Evolutionary conservation across 1,140 invertebrate species (phyloP), one percentile per base, ranked within the genome.

Genomic region (Tetragnatha versicolor): DNA sequence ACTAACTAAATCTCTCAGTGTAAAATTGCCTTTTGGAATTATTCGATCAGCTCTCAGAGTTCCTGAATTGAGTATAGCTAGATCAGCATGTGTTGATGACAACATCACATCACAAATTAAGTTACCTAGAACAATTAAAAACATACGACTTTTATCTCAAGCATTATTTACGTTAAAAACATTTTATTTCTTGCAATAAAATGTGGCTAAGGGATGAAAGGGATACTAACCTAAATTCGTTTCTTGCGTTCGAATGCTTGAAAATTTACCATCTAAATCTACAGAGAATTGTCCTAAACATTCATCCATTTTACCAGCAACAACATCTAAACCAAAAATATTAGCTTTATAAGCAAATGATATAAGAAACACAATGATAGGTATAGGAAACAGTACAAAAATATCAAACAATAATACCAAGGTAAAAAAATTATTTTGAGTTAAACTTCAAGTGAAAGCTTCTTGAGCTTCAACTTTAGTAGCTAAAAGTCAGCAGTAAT

Each of bases 41-140:
- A 93, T 89, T 66, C 84, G 83, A 85, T 95, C 93, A 66, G 92
- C 93, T 68, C 93, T 87, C 72, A 95, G 89, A 37, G 94, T 96
- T 39, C 95, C 95, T 20, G 93, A 94, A 86, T 96, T 97, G 14
- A 97, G 86, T 2, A 97, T 84, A 12, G 94, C 93, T 14, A 94
- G 86, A 84, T 96, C 94, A 29, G 93, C 92, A 17, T 92, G 91
- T 3, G 92, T 93, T 10, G 93, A 90, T 0, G 93, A 91, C 69
- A 96, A 83, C 75, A 96, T 90, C 37, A 96, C 92, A 85, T 97
- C 94, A 84, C 92, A 93, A 47, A 95, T 90, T 90, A 95, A 96
- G 86, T 96, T 95, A 63, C 94, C 94, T 87, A 69, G 2, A 82
- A 81, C 12, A 60, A 20, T 39, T 12, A 17, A n/a, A n/a, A n/a